Evolutionary conservation across 2,113 vertebrate genomes (phyloP), one percentile per base, ranked within the genome.

Genomic region (Ageneiosus marmoratus): DNA sequence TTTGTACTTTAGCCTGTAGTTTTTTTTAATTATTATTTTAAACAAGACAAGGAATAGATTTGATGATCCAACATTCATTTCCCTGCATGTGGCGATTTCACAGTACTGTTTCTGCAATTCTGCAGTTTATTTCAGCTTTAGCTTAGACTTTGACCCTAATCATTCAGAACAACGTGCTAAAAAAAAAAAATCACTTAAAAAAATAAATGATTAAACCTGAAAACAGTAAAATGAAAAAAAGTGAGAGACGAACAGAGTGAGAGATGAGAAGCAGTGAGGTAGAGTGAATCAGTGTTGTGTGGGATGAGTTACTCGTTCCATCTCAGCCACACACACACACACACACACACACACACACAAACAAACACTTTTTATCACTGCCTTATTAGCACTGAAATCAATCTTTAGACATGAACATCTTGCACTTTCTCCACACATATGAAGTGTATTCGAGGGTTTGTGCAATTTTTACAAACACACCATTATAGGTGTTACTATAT

Each of bases 181-280:
- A 62, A 62, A 70, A 67, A 29, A 67, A 62, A 62, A 70, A 67
- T 55, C 13, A 58, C 16, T 50, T 74, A 7, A 32, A 22, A 41
- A 32, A 56, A 78, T 41, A 48, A 82, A 67, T 81, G 29, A 77
- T 85, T 72, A 83, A 67, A n/a, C 60, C 32, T 34, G 44, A 72
- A 70, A 67, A 60, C 50, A 75, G 44, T 70, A 51, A 46, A 50
- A 53, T 1, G n/a, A 22, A 18, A 16, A 78, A 2, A 7, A 18
- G n/a, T 27, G 27, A 50, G 15, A 53, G 44, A 60, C 12, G 16
- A 29, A 60, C 20, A 50, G n/a, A 77, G 63, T 12, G 46, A 8
- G 9, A 53, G 50, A 48, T 2, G 13, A 48, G 22, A 37, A 13
- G 24, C 11, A 44, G 34, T n/a, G n/a, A 63, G 8, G 60, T 12